These are phyloP conservation scores for Aspidoscelis tigris DNA, from an alignment of 2,113 vertebrate genomes.

Conservation along the genomic window DNA sequence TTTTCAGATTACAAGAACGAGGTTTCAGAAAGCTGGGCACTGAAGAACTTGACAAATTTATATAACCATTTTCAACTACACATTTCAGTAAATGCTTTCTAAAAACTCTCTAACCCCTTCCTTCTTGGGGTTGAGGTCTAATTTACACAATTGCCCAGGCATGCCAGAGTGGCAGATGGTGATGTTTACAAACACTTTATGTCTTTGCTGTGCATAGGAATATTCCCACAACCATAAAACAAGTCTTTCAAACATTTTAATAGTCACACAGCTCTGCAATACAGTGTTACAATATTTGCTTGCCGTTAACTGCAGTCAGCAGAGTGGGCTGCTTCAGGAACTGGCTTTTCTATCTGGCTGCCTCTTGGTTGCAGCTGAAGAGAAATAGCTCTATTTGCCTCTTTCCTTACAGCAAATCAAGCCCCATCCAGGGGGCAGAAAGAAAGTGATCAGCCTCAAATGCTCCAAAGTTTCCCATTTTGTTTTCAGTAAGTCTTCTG, in stretches of 20 bases:
- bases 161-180: conserved; percentile 1
- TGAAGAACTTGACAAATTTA: neutral
- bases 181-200: conserved; percentile 6
- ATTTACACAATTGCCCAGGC: neutral
- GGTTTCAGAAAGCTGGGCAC: neutral
- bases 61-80: neutral
- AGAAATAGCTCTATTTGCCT: neutral
- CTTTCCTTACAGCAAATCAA: neutral
- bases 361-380: neutral
- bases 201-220: neutral
- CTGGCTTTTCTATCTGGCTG: neutral
- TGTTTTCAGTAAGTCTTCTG: neutral
- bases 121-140: neutral
- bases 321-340: neutral
- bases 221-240: neutral
- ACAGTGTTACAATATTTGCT: neutral
- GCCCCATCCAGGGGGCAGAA: neutral
- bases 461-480: neutral
- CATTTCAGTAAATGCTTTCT: neutral
- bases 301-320: neutral
- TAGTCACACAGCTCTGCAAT: neutral
- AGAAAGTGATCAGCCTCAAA: neutral
- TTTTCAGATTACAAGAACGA: too few relatives aligned
- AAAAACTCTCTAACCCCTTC: neutral
- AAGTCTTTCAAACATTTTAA: neutral